Evolutionary conservation across 1,140 invertebrate species (phyloP).

Genomic region (Cepaea nemoralis): DNA sequence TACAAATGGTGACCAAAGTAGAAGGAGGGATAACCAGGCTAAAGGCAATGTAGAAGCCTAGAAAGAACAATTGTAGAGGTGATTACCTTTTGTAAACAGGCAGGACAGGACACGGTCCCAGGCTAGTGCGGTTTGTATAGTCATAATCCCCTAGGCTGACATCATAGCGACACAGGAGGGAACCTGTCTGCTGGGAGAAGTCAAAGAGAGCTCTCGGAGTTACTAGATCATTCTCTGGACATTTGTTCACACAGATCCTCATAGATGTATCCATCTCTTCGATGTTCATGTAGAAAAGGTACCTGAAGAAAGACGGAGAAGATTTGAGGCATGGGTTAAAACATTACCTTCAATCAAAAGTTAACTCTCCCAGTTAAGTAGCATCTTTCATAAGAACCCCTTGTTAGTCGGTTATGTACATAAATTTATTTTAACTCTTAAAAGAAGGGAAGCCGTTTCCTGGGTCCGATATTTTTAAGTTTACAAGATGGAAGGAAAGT

Average conservation of each 20-base stretch:
- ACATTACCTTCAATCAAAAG: no score
- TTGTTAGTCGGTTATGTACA: no score
- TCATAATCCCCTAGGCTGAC: slow-evolving; percentile 57
- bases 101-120: slow-evolving; percentile 62
- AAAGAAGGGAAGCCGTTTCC: no score
- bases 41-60: no score
- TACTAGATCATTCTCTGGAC: slow-evolving; percentile 80
- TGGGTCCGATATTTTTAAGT: no score
- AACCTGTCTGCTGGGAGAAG: slow-evolving; percentile 83
- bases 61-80: neutral
- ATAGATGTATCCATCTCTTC: slow-evolving; percentile 82
- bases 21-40: no score
- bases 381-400: no score
- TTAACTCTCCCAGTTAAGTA: no score
- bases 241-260: slow-evolving; percentile 90
- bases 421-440: no score
- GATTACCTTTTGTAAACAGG: slow-evolving; percentile 65
- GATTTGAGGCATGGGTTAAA: neutral
- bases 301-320: slow-evolving; percentile 72
- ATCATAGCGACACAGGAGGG: slow-evolving; percentile 78
- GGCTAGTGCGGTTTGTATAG: slow-evolving; percentile 39
- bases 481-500: no score
- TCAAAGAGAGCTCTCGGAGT: slow-evolving; percentile 79
- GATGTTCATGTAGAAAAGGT: slow-evolving; percentile 87
- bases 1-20: no score